Conservation (phyloP, 1,140 invertebrate species). For the Bombus superbus region DNA sequence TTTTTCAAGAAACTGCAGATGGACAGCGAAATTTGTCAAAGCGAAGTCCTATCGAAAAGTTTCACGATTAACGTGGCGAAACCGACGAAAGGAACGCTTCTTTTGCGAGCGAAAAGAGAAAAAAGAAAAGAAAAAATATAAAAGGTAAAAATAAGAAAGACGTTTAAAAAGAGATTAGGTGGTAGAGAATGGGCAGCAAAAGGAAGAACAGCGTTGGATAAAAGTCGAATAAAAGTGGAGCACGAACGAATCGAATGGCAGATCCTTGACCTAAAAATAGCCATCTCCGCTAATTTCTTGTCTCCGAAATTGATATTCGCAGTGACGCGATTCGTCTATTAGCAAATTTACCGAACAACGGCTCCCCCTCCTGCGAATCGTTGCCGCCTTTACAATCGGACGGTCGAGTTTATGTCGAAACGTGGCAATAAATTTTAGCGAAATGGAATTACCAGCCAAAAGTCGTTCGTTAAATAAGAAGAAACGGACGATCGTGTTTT, state of each 20-base stretch:
- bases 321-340: not conserved
- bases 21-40: no score
- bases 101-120: no score
- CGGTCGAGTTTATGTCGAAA: not conserved
- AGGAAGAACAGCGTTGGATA: not conserved
- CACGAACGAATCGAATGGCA: not conserved
- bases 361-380: no score
- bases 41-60: not conserved
- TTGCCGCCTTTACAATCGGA: not conserved
- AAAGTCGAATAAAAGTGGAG: not conserved
- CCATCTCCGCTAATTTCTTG: constrained; percentile 42
- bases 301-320: not conserved
- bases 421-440: not conserved
- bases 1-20: not conserved
- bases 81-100: no score
- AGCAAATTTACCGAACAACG: not conserved
- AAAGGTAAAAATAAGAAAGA: not conserved
- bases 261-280: constrained; percentile 70
- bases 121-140: not conserved
- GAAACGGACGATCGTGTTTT: not conserved
- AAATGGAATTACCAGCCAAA: not conserved
- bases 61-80: not conserved
- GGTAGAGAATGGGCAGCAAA: not conserved
- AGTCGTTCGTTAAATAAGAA: not conserved
- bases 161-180: not conserved